phyloP scores from a whole-genome alignment of 2,113 vertebrate genomes.

The Sebastes fasciatus region DNA sequence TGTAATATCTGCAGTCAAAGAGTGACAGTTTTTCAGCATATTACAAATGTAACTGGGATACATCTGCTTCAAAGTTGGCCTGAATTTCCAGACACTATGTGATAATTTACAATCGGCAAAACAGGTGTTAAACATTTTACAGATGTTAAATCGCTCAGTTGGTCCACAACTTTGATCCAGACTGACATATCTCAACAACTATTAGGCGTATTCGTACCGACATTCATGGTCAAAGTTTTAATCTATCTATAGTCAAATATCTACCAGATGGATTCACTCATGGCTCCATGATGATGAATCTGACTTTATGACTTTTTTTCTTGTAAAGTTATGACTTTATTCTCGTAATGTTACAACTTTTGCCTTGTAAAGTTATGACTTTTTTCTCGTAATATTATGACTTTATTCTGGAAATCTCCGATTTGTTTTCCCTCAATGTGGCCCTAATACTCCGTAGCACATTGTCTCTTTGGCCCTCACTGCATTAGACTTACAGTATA shows the following conservation, averaged over 20 bases:
- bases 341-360: no score
- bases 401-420: no score
- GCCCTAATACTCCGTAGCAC: no score
- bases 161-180: background rate
- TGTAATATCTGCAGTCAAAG: slow-evolving; percentile 76
- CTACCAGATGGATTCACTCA: background rate
- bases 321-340: no score
- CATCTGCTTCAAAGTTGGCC: background rate
- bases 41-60: background rate
- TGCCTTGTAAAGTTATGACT: no score
- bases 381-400: no score
- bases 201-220: background rate
- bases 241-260: background rate
- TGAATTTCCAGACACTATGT: background rate
- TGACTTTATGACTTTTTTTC: no score
- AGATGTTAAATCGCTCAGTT: background rate
- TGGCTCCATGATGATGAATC: no score
- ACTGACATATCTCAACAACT: background rate
- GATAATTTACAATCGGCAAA: background rate
- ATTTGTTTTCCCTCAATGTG: no score
- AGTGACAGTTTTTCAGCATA: background rate
- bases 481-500: no score
- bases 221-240: background rate
- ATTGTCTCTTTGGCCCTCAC: no score
- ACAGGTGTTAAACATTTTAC: background rate